Percentiles rank a stretch among this genome's conserved stretches.
These are phyloP conservation scores for Enteromius unitaeniatus DNA, from an alignment of 2,797 vertebrate species.

Conservation along the genomic window DNA sequence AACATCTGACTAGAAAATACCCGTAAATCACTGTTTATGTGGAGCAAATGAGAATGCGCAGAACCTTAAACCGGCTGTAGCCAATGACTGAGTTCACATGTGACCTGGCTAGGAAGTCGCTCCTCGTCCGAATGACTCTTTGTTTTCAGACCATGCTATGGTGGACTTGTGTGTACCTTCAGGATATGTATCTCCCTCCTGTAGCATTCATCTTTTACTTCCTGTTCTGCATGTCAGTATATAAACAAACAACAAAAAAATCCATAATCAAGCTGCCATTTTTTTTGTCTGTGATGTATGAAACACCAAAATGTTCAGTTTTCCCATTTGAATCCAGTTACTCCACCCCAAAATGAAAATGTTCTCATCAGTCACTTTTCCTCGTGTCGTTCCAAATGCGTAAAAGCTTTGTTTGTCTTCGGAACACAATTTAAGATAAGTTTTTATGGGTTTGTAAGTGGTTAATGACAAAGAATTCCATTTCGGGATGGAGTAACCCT, in stretches of 20 bases:
- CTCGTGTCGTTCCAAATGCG: too few relatives aligned
- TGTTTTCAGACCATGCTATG: conserved; percentile 61
- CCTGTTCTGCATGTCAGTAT: conserved; percentile 75
- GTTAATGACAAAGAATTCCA: too few relatives aligned
- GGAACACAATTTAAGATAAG: too few relatives aligned
- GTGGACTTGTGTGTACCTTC: conserved; percentile 61
- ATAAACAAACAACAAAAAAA: conserved; percentile 50
- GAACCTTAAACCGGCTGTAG: conserved; percentile 34
- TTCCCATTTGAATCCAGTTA: neutral
- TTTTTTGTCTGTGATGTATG: conserved; percentile 53
- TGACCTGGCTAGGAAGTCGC: conserved; percentile 33
- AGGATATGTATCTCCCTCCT: conserved; percentile 64
- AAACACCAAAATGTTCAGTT: conserved; percentile 33
- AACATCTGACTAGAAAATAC: neutral
- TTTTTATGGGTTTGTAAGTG: too few relatives aligned
- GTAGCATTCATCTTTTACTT: conserved; percentile 63
- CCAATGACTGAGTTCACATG: conserved; percentile 22
- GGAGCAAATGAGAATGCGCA: neutral
- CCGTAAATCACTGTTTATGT: conserved; percentile 21
- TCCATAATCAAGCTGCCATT: conserved; percentile 50
- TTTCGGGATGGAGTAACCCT: neutral
- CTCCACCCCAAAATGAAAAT: too few relatives aligned
- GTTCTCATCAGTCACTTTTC: too few relatives aligned
- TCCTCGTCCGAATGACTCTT: conserved; percentile 49
- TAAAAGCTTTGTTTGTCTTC: too few relatives aligned